Base-by-base conservation (phyloP, 30 jellyfish, hydroid and myxozoan genomes). In the Mastigias papua region DNA sequence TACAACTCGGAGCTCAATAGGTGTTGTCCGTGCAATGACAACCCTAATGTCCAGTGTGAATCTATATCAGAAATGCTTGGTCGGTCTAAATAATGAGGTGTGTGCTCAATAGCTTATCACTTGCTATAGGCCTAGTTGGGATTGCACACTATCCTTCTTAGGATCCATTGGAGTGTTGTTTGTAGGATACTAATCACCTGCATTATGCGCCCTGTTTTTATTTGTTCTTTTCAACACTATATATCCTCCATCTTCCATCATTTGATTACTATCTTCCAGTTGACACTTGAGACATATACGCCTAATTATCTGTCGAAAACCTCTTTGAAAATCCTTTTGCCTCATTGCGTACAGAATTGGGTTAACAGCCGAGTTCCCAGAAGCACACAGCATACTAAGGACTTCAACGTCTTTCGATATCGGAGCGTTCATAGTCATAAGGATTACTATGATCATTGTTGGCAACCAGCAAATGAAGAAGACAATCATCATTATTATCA, bases 271-370 rank as follows among this genome's bases (percentile, higher is more conserved):
- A 23, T 50, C 33, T 5, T 50, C 88, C 8, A 77, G 34, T 77
- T 77, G 2, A 21, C 23, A 0, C 67, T 71, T 6, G 32, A 50
- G 9, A 27, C 78, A 78, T 57, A 80, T 16, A 1, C 49, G 27
- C 21, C 64, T 54, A 25, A 70, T 19, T 20, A 84, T 73, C 66
- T 84, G 37, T 35, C 80, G 80, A 81, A 81, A 91, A 0, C 95
- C 92, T 26, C 75, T 67, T n/a, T 81, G 91, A 27, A 91, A 82
- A 19, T 62, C 73, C 19, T 72, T 70, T 29, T 91, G 97, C 31
- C 97, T 62, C 82, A 83, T 23, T 20, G 95, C 97, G 64, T 91
- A 91, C 13, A 91, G 51, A 7, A 91, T 62, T 30, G 97, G 97
- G 73, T 91, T 91, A 6, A 91, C 71, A 2, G 89, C 95, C 22